These are phyloP conservation scores for Tipula unca DNA, from an alignment of 2,888 invertebrate species.

Conservation along the genomic window DNA sequence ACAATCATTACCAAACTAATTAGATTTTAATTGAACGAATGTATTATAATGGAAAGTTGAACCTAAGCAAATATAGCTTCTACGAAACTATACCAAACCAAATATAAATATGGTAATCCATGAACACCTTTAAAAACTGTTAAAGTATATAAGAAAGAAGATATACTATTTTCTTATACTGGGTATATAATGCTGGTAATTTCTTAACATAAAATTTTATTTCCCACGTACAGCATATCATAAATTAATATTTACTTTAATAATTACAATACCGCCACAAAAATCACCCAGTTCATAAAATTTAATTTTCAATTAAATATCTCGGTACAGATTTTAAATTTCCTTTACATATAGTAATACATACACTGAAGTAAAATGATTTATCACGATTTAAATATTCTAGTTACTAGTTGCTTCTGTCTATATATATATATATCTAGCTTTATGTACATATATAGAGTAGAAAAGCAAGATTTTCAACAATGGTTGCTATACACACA, in stretches of 20 bases:
- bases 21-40: neutral
- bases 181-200: no score
- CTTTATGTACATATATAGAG: no score
- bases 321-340: neutral
- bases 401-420: no score
- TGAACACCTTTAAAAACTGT: neutral
- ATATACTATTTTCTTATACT: no score
- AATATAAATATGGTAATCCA: neutral
- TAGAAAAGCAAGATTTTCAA: no score
- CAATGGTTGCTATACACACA: neutral
- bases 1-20: neutral
- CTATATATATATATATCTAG: no score
- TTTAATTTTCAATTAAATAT: neutral
- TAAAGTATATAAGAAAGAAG: no score
- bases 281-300: neutral
- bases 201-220: no score
- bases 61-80: neutral
- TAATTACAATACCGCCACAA: neutral
- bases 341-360: neutral
- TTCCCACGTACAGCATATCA: no score
- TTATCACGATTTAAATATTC: neutral
- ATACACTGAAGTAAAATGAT: neutral
- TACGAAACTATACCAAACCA: neutral
- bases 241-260: no score
- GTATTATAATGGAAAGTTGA: neutral